phyloP scores from a whole-genome alignment of 2,888 invertebrate genomes.

The Himalopsyche tibetana region DNA sequence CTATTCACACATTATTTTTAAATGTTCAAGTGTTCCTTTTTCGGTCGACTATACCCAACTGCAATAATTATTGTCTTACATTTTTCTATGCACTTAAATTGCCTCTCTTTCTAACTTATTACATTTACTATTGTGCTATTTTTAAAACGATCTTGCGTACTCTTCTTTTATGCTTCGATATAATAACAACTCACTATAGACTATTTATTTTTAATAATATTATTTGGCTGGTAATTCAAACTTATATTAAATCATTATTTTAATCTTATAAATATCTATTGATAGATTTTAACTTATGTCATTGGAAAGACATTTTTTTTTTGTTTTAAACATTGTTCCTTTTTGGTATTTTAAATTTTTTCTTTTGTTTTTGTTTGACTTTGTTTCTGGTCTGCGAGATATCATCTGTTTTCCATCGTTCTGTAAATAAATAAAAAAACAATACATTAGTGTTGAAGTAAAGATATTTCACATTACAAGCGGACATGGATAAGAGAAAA shows the following conservation, averaged over 20 bases:
- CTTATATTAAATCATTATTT: too few species aligned
- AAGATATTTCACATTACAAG: too few species aligned
- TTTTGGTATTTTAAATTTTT: background rate
- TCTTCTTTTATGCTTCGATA: background rate
- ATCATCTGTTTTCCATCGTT: constrained; percentile 1
- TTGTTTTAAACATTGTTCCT: background rate
- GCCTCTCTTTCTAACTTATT: background rate
- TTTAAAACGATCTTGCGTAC: background rate
- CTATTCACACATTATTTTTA: constrained; percentile 2
- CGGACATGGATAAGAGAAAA: too few species aligned
- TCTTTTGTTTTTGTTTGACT: background rate
- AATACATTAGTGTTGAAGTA: too few species aligned
- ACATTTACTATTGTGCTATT: background rate
- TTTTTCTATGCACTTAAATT: background rate
- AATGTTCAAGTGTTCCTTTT: background rate
- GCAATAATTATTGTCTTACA: background rate
- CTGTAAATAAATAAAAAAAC: background rate
- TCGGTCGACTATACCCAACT: background rate
- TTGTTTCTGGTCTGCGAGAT: background rate
- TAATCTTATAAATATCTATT: too few species aligned
- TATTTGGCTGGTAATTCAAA: too few species aligned
- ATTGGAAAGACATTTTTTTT: background rate
- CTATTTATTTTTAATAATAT: background rate
- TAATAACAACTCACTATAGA: background rate
- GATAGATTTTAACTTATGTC: too few species aligned